These are phyloP conservation scores for Cephus rjabovi DNA, from an alignment of 2,888 invertebrate species.

Conservation along the genomic window DNA sequence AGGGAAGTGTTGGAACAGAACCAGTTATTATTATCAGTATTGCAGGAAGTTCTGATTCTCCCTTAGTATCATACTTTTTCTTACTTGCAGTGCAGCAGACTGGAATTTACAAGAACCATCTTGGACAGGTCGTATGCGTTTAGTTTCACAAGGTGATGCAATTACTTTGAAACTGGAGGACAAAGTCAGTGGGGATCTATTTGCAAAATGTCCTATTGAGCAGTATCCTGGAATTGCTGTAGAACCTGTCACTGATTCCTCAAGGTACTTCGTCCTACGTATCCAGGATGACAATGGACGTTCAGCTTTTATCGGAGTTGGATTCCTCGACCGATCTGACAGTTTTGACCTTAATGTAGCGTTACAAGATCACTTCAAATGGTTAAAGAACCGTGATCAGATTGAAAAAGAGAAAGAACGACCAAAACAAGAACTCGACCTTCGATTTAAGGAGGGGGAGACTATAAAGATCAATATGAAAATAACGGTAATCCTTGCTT, in stretches of 20 bases:
- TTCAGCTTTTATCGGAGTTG: conserved; percentile 95
- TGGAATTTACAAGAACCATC: conserved; percentile 99
- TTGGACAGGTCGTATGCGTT: conserved; percentile 96
- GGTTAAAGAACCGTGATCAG: conserved; percentile 85
- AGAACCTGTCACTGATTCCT: conserved; percentile 97
- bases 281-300: conserved; percentile 96
- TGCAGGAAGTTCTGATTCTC: not conserved
- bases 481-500: conserved; percentile 77
- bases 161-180: conserved; percentile 95
- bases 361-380: conserved; percentile 98
- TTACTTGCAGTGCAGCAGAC: conserved; percentile 88
- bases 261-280: conserved; percentile 95
- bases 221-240: conserved; percentile 94
- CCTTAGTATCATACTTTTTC: conserved; percentile 37
- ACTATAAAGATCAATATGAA: conserved; percentile 99
- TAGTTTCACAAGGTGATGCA: conserved; percentile 89
- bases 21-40: not conserved
- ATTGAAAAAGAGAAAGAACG: conserved; percentile 83
- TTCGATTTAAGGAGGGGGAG: conserved; percentile 99
- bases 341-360: conserved; percentile 99
- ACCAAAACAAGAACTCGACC: conserved; percentile 85
- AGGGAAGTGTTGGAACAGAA: not conserved
- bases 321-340: conserved; percentile 97
- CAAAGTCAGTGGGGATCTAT: conserved; percentile 90
- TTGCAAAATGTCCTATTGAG: conserved; percentile 97